phyloP scores from a whole-genome alignment of 2,888 invertebrate genomes.

The Sisyra terminalis region DNA sequence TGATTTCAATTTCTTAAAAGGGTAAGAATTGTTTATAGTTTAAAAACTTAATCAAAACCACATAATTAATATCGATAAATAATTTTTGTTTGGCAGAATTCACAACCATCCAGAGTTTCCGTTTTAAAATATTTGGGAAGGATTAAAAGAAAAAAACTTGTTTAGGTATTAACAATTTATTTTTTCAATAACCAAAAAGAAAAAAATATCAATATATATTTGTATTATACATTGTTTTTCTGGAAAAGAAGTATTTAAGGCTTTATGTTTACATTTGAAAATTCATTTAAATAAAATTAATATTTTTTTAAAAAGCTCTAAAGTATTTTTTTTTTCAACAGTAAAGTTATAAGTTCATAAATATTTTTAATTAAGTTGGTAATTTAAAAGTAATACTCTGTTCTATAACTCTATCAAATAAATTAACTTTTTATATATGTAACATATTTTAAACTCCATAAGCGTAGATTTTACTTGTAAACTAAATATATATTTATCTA shows the following conservation, averaged over 20 bases:
- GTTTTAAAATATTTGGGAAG: conserved; percentile 28
- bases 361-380: not conserved
- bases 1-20: conserved; percentile 51
- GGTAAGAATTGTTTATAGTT: conserved; percentile 25
- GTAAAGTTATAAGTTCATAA: not conserved
- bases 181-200: no score
- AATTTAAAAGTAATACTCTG: not conserved
- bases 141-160: not conserved
- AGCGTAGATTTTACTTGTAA: not conserved
- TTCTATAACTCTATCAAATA: not conserved
- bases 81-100: conserved; percentile 19
- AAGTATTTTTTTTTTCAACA: not conserved
- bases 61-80: conserved; percentile 4
- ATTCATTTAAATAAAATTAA: no score
- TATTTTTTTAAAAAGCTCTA: not conserved
- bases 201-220: no score
- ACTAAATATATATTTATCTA: not conserved
- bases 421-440: not conserved
- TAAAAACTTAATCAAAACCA: not conserved
- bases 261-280: no score
- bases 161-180: not conserved
- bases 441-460: not conserved
- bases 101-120: conserved; percentile 58
- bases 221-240: no score
- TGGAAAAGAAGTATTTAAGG: no score